These are phyloP conservation scores for Coryphaenoides rupestris DNA, from an alignment of 2,113 vertebrate genomes.

Conservation along the genomic window DNA sequence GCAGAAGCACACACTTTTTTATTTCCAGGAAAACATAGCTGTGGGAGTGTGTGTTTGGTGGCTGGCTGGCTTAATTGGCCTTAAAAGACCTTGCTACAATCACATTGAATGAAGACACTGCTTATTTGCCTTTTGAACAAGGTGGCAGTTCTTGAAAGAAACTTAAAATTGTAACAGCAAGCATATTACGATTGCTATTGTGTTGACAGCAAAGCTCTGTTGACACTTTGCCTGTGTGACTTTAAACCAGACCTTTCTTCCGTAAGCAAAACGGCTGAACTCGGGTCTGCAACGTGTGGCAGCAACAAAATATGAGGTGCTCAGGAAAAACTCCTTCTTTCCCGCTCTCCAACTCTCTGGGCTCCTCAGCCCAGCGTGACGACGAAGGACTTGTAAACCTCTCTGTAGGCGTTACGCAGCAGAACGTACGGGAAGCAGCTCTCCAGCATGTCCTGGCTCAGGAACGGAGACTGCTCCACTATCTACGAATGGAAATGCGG, in stretches of 20 bases:
- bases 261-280: not conserved
- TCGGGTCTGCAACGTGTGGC: too few relatives aligned
- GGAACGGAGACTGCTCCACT: constrained; percentile 85
- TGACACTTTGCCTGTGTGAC: too few relatives aligned
- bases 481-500: constrained; percentile 69
- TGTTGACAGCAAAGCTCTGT: too few relatives aligned
- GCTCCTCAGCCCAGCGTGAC: constrained; percentile 58
- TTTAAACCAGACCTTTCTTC: not conserved
- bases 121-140: not conserved
- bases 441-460: constrained; percentile 90
- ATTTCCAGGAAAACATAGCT: not conserved
- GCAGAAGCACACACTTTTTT: not conserved
- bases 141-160: not conserved
- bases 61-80: too few relatives aligned
- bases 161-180: not conserved
- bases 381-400: constrained; percentile 75
- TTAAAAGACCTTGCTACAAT: too few relatives aligned
- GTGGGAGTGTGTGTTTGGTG: too few relatives aligned
- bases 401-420: constrained; percentile 87
- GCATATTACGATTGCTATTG: too few relatives aligned
- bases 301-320: not conserved
- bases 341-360: not conserved
- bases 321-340: not conserved
- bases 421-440: constrained; percentile 88
- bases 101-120: too few relatives aligned